These are phyloP conservation scores for Urocitellus parryii DNA, from an alignment of 2,113 vertebrate genomes.

Conservation along the genomic window DNA sequence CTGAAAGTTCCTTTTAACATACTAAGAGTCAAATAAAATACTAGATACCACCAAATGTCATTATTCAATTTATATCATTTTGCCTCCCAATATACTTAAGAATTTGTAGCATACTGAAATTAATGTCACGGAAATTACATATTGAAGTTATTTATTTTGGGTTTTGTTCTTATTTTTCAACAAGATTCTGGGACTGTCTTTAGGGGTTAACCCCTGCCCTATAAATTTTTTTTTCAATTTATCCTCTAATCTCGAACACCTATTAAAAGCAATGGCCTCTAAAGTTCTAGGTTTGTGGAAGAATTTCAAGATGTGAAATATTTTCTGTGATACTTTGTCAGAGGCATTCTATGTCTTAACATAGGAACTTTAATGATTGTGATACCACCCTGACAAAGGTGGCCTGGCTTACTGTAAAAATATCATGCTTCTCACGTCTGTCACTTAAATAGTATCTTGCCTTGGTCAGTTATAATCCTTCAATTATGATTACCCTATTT, in stretches of 20 bases:
- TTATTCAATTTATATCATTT: background rate
- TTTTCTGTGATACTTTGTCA: background rate
- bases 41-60: background rate
- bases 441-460: background rate
- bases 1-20: background rate
- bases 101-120: background rate
- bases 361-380: background rate
- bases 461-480: background rate
- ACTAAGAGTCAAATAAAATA: constrained; percentile 7
- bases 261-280: background rate
- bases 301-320: background rate
- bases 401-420: background rate
- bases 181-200: background rate
- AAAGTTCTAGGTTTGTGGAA: background rate
- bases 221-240: background rate
- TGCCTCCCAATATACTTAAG: background rate
- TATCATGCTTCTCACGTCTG: background rate
- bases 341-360: background rate
- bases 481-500: background rate
- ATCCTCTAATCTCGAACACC: background rate
- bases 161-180: constrained; percentile 5
- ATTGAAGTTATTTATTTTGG: background rate
- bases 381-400: background rate
- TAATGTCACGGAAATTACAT: background rate
- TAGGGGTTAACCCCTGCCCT: background rate